Evolutionary conservation across 2,888 invertebrate species (phyloP), one percentile per base, ranked within the genome.

Genomic region (Heliconius aoede): DNA sequence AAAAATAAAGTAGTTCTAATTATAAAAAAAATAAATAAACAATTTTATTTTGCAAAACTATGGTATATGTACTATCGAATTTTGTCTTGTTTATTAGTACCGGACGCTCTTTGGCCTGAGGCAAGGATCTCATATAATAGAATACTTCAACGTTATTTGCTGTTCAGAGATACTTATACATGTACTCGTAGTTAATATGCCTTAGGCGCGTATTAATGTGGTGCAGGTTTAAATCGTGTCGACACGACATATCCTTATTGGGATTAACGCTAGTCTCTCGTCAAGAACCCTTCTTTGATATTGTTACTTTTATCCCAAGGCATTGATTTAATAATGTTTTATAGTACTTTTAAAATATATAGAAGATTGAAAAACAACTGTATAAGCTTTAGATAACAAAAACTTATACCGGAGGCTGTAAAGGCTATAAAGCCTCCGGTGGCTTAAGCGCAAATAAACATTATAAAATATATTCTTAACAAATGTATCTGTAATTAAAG

Each of bases 111-210:
- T 86, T 82, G 79, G 92, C 94, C 93, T 80, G 79, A 81, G 92
- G 94, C 91, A 84, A 91, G 94, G 94, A 91, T 93, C 91, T 90
- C 89, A 93, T 93, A 94, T 94, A 94, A 94, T 93, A 91, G 91
- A 93, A 94, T 94, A 93, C 92, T 94, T 93, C 89, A 90, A 88
- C 88, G 89, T 91, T 94, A 93, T 94, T 94, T 93, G 92, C 91
- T 89, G 91, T 89, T 91, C 91, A 90, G 85, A 87, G 89, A 87
- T 90, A 90, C 89, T 89, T 91, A 76, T 74, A 80, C 73, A 74
- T 73, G 78, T 64, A 32, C 32, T 79, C 26, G 24, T 58, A 90
- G 89, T 85, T 88, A 86, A 88, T 87, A 83, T 83, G 93, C 94
- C 91, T 74, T 83, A 78, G 90, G 93, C 88, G 79, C 80, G 89